Conservation (phyloP, 2,113 vertebrate species). For the Rhinogobius similis region DNA sequence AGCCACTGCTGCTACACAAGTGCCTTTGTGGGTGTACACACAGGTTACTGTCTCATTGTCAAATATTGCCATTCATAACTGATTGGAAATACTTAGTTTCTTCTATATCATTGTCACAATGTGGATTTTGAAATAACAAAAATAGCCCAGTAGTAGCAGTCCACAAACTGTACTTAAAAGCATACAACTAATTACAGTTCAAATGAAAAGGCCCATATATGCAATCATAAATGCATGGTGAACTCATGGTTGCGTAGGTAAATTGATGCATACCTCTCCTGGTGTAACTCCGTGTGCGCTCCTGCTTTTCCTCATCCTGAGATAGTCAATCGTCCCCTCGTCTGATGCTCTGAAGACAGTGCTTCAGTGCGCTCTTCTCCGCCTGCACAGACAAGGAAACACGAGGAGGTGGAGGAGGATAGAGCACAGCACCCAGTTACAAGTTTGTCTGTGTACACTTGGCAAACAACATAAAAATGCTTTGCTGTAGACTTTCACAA, state of each 20-base stretch:
- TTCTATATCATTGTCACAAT: neutral
- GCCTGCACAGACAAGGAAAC: constrained; percentile 39
- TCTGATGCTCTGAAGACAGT: constrained; percentile 15
- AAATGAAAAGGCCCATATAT: neutral
- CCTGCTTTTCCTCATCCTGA: constrained; percentile 91
- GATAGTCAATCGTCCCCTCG: constrained; percentile 11
- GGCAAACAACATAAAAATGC: neutral
- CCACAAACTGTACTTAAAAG: no score
- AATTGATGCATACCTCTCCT: constrained; percentile 80
- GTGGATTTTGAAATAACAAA: neutral
- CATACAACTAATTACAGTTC: no score
- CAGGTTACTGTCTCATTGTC: neutral
- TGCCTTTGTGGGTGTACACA: neutral
- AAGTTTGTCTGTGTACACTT: constrained; percentile 14
- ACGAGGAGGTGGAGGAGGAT: constrained; percentile 7
- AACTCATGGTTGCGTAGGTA: constrained; percentile 19
- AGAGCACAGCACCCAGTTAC: constrained; percentile 11
- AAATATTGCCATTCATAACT: neutral
- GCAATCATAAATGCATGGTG: constrained; percentile 7
- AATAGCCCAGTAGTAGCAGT: no score
- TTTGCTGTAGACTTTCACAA: constrained; percentile 3
- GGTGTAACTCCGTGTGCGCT: constrained; percentile 86
- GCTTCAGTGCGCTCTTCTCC: constrained; percentile 32
- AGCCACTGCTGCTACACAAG: neutral
- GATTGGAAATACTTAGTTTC: neutral